Evolutionary conservation across 2,113 vertebrate species (phyloP), one percentile per base, ranked within the genome.

Genomic region (Steatornis caripensis): DNA sequence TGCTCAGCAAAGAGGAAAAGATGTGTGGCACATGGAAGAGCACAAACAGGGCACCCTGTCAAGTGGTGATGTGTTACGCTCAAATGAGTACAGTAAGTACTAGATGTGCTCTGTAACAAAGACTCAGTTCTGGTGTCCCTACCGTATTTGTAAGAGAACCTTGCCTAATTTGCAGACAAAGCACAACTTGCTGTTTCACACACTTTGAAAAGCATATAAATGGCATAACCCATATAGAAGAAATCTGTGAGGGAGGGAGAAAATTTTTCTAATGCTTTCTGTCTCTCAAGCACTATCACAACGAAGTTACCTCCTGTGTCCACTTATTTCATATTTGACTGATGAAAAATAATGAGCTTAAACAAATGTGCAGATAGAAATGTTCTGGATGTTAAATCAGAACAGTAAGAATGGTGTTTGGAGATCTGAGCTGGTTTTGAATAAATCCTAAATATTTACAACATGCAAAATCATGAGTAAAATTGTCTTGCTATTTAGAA

Each of bases 21-120:
- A 22, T 24, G 4, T 3, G 23, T 15, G 18, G 53, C 26, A 60
- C 5, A 1, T 0, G 2, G 45, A 76, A 36, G 11, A 36, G 29
- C 22, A 57, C 30, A 39, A 53, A 39, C 19, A 66, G 72, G 37
- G 21, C 53, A n/a, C 17, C 7, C 39, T 93, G 86, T 58, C 85
- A 76, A 49, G 49, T 15, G 34, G 6, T 11, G 2, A 6, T 3
- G 46, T 19, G 10, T 39, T 61, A 57, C 1, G 29, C 82, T 81
- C 20, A 83, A 49, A 36, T 48, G 34, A 84, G 16, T 76, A 29
- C 16, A 57, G 57, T 10, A 68, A 74, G 41, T 22, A 70, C 46
- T 34, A 79, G 32, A 55, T 4, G 0, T 43, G 41, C 11, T 69
- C 57, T 43, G 29, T 36, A 75, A 66, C 5, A 2, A 54, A 62